phyloP scores from a whole-genome alignment of 2,797 vertebrate species.

The Trematomus bernacchii region DNA sequence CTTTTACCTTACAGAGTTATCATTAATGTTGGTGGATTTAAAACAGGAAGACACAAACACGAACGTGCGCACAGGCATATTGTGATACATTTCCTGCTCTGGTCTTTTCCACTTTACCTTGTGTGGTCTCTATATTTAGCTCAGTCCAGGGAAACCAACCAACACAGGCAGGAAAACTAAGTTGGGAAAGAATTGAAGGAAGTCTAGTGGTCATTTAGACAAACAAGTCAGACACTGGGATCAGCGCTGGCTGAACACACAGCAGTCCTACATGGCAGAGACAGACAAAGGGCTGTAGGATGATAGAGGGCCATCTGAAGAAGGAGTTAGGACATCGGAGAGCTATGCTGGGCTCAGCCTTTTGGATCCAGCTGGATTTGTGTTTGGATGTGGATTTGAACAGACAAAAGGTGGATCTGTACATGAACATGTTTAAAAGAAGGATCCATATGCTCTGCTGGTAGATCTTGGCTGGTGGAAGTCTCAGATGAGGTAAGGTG shows the following conservation, averaged over 20 bases:
- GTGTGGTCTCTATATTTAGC: slow-evolving; percentile 92
- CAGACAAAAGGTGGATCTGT: slow-evolving; percentile 7
- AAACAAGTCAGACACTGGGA: slow-evolving; percentile 86
- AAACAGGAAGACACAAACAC: slow-evolving; percentile 57
- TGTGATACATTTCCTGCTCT: slow-evolving; percentile 91
- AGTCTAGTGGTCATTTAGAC: slow-evolving; percentile 90
- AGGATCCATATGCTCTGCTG: slow-evolving; percentile 25
- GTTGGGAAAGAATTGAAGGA: slow-evolving; percentile 98
- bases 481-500: slow-evolving; percentile 61
- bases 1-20: not conserved
- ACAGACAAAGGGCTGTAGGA: slow-evolving; percentile 67
- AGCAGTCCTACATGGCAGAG: slow-evolving; percentile 22
- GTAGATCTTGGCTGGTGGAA: slow-evolving; percentile 18
- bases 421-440: slow-evolving; percentile 8
- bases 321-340: slow-evolving; percentile 3
- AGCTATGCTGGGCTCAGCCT: slow-evolving; percentile 7
- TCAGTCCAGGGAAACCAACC: slow-evolving; percentile 86
- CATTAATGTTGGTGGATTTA: slow-evolving; percentile 1
- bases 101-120: slow-evolving; percentile 85
- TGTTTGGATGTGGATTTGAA: slow-evolving; percentile 30
- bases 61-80: slow-evolving; percentile 60
- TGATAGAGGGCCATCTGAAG: slow-evolving; percentile 23
- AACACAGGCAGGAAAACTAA: slow-evolving; percentile 95
- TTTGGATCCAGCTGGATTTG: slow-evolving; percentile 19
- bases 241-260: slow-evolving; percentile 33